These are phyloP conservation scores for Coelinius sp. DNA, from an alignment of 2,888 invertebrate species.

Conservation along the genomic window DNA sequence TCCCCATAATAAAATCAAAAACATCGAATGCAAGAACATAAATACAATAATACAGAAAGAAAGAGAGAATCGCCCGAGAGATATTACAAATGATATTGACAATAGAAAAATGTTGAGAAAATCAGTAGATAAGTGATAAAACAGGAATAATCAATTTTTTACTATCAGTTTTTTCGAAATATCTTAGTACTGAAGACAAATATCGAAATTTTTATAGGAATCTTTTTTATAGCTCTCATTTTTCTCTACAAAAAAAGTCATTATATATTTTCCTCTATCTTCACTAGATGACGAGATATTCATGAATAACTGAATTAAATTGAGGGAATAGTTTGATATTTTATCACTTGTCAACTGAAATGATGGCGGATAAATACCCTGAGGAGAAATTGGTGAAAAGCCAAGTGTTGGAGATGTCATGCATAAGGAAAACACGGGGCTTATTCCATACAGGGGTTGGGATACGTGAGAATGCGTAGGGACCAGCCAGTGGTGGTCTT, in stretches of 20 bases:
- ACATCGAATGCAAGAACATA: constrained; percentile 27
- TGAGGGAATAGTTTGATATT: neutral
- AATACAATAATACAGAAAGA: constrained; percentile 40
- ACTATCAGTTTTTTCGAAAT: too few species aligned
- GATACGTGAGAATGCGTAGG: constrained; percentile 90
- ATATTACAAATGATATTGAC: neutral
- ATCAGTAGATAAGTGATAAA: neutral
- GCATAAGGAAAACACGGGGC: constrained; percentile 85
- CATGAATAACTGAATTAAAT: neutral
- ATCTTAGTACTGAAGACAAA: too few species aligned
- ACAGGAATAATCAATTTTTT: too few species aligned
- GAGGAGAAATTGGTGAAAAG: constrained; percentile 87
- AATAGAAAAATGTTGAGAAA: neutral
- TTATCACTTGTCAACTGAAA: neutral
- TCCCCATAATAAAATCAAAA: constrained; percentile 4
- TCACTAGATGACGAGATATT: too few species aligned
- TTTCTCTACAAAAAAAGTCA: too few species aligned
- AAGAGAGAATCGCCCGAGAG: neutral
- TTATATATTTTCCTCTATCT: too few species aligned
- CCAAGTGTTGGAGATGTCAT: constrained; percentile 82
- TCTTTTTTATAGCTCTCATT: too few species aligned
- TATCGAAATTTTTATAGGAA: too few species aligned
- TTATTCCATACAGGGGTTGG: constrained; percentile 85
- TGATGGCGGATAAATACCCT: constrained; percentile 73
- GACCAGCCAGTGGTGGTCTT: constrained; percentile 87